Percentiles rank a stretch among this genome's conserved stretches.
Evolutionary conservation across 2,888 invertebrate species (phyloP).

Genomic region (Malthinus seriepunctatus): DNA sequence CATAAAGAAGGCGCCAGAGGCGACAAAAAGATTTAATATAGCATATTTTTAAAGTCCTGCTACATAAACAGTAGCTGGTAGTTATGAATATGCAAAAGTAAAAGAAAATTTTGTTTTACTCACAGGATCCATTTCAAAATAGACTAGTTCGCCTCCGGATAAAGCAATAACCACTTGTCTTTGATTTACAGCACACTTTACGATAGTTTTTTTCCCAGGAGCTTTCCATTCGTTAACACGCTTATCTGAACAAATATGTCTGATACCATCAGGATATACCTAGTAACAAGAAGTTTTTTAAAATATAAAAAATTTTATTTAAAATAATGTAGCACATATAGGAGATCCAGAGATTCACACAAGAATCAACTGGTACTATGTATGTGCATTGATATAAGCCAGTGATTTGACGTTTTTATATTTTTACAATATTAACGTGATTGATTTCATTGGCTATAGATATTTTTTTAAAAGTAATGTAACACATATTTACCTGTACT

Average conservation of each 20-base stretch:
- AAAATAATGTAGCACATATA: conserved; percentile 31
- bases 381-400: conserved; percentile 33
- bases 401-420: conserved; percentile 15
- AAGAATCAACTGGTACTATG: conserved; percentile 38
- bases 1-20: conserved; percentile 46
- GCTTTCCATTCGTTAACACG: conserved; percentile 99
- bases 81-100: conserved; percentile 27
- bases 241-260: conserved; percentile 97
- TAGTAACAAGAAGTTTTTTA: conserved; percentile 48
- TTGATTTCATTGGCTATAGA: not conserved
- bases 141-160: conserved; percentile 96
- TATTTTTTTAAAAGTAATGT: not conserved
- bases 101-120: conserved; percentile 52
- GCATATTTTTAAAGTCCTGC: conserved; percentile 42
- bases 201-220: conserved; percentile 95
- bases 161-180: conserved; percentile 98
- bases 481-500: conserved; percentile 73
- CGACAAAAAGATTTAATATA: conserved; percentile 50
- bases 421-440: not conserved
- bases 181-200: conserved; percentile 97
- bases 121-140: conserved; percentile 99
- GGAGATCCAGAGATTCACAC: conserved; percentile 34
- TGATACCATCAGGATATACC: conserved; percentile 97
- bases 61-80: conserved; percentile 25
- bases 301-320: not conserved